Conservation (phyloP, 2,113 vertebrate species). For the Platichthys flesus region DNA sequence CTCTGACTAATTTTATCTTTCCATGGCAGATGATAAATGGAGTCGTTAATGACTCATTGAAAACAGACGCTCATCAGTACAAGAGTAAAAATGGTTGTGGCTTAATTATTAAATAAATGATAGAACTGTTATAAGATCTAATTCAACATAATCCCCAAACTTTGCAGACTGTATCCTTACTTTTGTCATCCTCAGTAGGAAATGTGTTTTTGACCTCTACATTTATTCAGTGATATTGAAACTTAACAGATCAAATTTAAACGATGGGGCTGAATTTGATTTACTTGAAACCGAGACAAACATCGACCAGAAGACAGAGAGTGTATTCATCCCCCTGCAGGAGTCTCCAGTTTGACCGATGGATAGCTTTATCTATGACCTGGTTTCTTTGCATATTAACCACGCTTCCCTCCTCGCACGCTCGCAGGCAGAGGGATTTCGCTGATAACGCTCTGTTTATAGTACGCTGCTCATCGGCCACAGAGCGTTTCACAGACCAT, state of each 20-base stretch:
- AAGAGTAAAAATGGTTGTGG: slow-evolving; percentile 16
- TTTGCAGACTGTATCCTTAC: background rate
- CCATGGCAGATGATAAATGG: slow-evolving; percentile 17
- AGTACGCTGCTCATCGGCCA: slow-evolving; percentile 62
- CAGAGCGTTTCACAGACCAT: slow-evolving; percentile 72
- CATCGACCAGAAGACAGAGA: background rate
- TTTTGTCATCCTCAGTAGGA: background rate
- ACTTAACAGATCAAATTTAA: background rate
- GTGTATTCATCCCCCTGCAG: slow-evolving; percentile 10
- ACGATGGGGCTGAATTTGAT: background rate
- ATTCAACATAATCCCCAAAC: background rate
- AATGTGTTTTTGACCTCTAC: background rate
- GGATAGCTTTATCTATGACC: slow-evolving; percentile 71
- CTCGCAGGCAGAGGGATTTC: slow-evolving; percentile 67
- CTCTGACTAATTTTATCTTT: slow-evolving; percentile 11
- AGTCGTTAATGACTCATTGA: background rate
- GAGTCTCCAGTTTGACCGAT: slow-evolving; percentile 56
- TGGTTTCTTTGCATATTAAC: slow-evolving; percentile 80
- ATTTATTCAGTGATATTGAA: background rate
- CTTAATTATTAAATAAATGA: slow-evolving; percentile 16
- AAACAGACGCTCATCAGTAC: slow-evolving; percentile 18
- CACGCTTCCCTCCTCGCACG: slow-evolving; percentile 38
- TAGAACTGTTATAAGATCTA: background rate
- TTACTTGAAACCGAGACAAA: background rate
- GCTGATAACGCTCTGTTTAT: slow-evolving; percentile 77